Conservation (phyloP, 1,140 invertebrate species). For the Paraescarpia echinospica region DNA sequence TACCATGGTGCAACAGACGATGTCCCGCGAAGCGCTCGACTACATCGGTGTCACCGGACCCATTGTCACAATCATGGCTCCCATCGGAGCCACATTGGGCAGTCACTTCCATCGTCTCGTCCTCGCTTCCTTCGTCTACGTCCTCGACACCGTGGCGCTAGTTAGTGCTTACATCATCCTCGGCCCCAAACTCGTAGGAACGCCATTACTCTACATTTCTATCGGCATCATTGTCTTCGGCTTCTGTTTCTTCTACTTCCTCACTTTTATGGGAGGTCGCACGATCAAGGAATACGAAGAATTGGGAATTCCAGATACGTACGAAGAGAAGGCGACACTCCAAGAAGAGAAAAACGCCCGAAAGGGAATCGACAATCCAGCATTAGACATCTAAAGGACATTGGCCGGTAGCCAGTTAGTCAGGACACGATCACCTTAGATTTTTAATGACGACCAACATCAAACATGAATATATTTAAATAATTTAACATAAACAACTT, state of each 20-base stretch:
- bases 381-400: not conserved
- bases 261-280: not conserved
- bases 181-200: not conserved
- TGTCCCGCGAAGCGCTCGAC: conserved; percentile 43
- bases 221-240: conserved; percentile 18
- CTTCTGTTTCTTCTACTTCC: conserved; percentile 21
- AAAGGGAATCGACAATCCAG: not conserved
- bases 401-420: not conserved
- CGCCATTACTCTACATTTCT: conserved; percentile 8
- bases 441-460: not conserved
- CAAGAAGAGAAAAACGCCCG: not conserved
- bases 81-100: conserved; percentile 47
- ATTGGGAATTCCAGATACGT: not conserved
- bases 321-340: not conserved
- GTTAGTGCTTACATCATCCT: conserved; percentile 38
- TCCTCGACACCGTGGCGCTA: conserved; percentile 44
- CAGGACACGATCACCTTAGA: not conserved
- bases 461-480: not conserved
- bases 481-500: not conserved
- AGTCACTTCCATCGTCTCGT: conserved; percentile 52
- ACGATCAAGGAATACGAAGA: not conserved
- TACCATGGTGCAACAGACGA: conserved; percentile 44
- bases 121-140: conserved; percentile 44
- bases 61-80: conserved; percentile 39
- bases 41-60: conserved; percentile 46